Evolutionary conservation across 2,797 vertebrate species (phyloP), one percentile per base, ranked within the genome.

Genomic region (Schizothorax lantsangensis): DNA sequence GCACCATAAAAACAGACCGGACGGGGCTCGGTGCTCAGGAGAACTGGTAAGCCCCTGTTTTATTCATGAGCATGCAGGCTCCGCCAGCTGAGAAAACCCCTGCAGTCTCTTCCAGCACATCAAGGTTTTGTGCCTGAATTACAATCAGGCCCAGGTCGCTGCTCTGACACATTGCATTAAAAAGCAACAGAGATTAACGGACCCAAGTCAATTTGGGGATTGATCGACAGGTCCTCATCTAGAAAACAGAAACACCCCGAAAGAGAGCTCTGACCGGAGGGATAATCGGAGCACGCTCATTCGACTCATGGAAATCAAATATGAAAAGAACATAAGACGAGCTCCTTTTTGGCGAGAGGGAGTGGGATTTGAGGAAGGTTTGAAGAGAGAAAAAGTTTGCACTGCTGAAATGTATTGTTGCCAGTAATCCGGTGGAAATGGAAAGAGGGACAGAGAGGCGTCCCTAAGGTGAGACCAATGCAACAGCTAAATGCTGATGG

Each of bases 31-130:
- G 93, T 94, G 92, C 95, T 94, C 94, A 94, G 94, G 94, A 95
- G 95, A 83, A 94, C 94, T 94, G 94, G 95, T 96, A 96, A 96
- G 94, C 95, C 93, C 91, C 90, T 95, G 94, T 95, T 96, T 96
- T 96, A 96, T 96, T 96, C 96, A 96, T 96, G 94, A 95, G 94
- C 94, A 93, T 94, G 93, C 95, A 95, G 93, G 92, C 95, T 95
- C 94, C 94, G 92, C 90, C 90, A 93, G 92, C 91, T 90, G 91
- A 92, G 86, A 95, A 96, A 96, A 95, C 95, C 95, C 95, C 95
- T 92, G 94, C 94, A 94, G 95, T 95, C 93, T 93, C 83, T 88
- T 92, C 92, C 84, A 92, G 92, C 90, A 93, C 94, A 95, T 95
- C 94, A 95, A 96, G 95, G 95, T 95, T 95, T 93, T 83, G 86